Evolutionary conservation across 2,888 invertebrate species (phyloP).

Genomic region (Yponomeuta plumbellus): DNA sequence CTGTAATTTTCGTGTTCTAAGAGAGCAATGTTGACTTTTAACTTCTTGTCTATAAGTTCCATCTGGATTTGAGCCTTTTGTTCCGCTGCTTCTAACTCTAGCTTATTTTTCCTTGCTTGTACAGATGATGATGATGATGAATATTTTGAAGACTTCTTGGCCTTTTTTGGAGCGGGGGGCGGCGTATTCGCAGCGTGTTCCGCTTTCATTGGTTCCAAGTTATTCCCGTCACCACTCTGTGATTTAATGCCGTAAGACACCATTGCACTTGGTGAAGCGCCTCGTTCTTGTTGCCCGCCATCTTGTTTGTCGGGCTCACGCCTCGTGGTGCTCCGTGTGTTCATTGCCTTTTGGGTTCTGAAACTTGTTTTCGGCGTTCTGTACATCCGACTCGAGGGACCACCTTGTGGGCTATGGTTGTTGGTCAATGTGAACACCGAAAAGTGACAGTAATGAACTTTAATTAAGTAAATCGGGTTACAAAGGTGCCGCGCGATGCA

Average conservation of each 20-base stretch:
- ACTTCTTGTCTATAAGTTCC: background rate
- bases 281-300: background rate
- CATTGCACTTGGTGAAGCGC: background rate
- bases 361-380: too few relatives aligned
- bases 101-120: background rate
- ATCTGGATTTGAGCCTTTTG: constrained; percentile 9
- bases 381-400: too few relatives aligned
- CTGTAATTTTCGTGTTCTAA: background rate
- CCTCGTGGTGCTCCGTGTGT: background rate
- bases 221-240: background rate
- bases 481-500: too few relatives aligned
- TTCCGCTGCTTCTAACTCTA: constrained; percentile 8
- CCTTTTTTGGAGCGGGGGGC: background rate
- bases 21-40: background rate
- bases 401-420: too few relatives aligned
- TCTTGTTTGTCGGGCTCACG: background rate
- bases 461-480: too few relatives aligned
- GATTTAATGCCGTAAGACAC: background rate
- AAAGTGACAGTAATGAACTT: too few relatives aligned
- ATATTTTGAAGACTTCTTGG: background rate
- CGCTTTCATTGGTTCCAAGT: background rate
- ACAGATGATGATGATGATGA: background rate
- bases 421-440: too few relatives aligned
- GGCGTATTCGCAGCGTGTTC: background rate
- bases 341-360: background rate